A percentile compares a stretch with the other conserved stretches of the same genome.
Conservation (phyloP, 92 coral and sea anemone genomes). For the Umimayanthus chanpuru region DNA sequence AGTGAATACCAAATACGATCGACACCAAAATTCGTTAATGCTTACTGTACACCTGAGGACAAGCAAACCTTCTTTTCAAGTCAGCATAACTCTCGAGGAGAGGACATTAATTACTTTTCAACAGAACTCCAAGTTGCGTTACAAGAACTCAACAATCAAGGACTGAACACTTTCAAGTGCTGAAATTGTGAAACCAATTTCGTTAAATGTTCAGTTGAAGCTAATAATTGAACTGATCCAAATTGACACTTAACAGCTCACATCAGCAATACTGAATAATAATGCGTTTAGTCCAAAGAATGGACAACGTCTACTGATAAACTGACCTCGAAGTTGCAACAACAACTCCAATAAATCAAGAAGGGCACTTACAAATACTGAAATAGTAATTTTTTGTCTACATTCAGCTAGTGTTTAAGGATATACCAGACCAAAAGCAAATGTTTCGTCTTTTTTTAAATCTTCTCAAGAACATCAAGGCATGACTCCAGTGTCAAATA, state of each 20-base stretch:
- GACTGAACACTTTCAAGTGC: not conserved
- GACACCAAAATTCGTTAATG: constrained; percentile 23
- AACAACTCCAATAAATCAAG: too few species aligned
- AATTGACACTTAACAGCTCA: too few species aligned
- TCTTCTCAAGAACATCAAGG: not conserved
- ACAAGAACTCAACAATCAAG: too few species aligned
- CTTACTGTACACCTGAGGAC: not conserved
- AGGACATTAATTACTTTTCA: not conserved
- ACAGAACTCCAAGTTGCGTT: not conserved
- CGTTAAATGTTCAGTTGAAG: constrained; percentile 7
- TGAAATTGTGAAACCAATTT: not conserved
- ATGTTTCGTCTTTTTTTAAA: too few species aligned
- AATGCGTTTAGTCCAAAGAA: too few species aligned
- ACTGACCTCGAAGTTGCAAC: too few species aligned
- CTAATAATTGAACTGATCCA: not conserved
- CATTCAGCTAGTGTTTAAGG: too few species aligned
- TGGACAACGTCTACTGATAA: too few species aligned
- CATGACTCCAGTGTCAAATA: not conserved
- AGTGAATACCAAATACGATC: constrained; percentile 5
- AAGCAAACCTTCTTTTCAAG: not conserved
- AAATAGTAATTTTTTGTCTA: too few species aligned
- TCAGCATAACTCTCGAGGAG: not conserved
- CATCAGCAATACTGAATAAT: too few species aligned
- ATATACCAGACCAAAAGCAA: too few species aligned
- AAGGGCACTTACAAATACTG: too few species aligned